Conservation (phyloP, 2,113 vertebrate species). For the Microtus pennsylvanicus region DNA sequence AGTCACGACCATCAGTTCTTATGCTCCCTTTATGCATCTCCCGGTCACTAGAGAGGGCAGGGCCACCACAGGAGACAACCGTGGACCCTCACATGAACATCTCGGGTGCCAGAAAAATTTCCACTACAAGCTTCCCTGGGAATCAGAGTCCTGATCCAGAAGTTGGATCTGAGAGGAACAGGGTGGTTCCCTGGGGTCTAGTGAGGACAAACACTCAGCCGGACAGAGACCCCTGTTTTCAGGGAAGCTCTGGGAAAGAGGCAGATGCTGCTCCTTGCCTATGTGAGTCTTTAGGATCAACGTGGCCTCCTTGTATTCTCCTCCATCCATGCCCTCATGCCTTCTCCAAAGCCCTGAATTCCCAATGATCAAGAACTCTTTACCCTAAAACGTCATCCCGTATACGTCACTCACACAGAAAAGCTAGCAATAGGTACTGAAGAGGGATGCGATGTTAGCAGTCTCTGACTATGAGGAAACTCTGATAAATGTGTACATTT, state of each 20-base stretch:
- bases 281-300: not conserved
- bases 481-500: not conserved
- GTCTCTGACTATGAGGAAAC: not conserved
- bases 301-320: too few species aligned
- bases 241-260: not conserved
- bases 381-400: not conserved
- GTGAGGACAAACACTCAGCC: not conserved
- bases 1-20: not conserved
- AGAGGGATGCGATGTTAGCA: not conserved
- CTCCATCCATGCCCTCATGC: not conserved
- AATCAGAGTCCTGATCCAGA: not conserved
- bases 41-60: rapidly evolving
- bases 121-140: too few species aligned
- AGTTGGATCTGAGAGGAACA: not conserved
- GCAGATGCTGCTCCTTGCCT: rapidly evolving
- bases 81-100: rapidly evolving
- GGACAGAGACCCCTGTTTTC: not conserved
- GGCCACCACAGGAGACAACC: too few species aligned
- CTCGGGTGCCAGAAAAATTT: too few species aligned
- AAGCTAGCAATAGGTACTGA: not conserved
- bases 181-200: not conserved
- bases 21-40: not conserved
- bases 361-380: not conserved
- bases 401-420: not conserved
- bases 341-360: not conserved